Conservation (phyloP, 2,797 vertebrate species). For the Heliangelus exortis region DNA sequence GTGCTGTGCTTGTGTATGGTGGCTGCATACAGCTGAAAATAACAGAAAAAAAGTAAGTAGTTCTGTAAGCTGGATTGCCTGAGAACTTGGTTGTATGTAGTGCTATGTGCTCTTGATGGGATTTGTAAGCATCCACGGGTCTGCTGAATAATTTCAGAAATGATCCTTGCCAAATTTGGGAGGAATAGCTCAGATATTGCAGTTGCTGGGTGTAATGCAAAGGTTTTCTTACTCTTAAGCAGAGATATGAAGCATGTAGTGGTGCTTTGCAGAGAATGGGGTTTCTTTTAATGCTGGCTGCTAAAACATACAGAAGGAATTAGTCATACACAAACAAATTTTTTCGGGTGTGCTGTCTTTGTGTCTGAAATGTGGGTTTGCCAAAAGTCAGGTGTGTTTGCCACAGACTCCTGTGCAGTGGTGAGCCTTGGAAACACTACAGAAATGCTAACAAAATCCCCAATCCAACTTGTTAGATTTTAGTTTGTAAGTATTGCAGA, state of each 20-base stretch:
- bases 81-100: neutral
- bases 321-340: neutral
- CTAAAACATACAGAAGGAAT: neutral
- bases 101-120: neutral
- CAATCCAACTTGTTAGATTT: neutral
- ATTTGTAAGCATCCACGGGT: neutral
- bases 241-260: neutral
- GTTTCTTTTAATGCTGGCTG: neutral
- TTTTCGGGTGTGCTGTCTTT: neutral
- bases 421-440: neutral
- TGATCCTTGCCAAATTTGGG: neutral
- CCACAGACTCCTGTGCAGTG: neutral
- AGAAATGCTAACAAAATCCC: neutral
- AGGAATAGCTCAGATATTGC: neutral
- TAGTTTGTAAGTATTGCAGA: neutral
- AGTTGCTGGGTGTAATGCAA: neutral
- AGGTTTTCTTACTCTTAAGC: neutral
- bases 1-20: neutral
- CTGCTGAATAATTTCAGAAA: neutral
- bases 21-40: neutral
- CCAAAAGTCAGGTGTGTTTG: neutral
- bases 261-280: neutral
- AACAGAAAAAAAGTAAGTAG: fast-evolving
- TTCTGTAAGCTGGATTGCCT: neutral
- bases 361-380: neutral